phyloP scores from a whole-genome alignment of 2,797 vertebrate genomes.

The Clarias pachynema region DNA sequence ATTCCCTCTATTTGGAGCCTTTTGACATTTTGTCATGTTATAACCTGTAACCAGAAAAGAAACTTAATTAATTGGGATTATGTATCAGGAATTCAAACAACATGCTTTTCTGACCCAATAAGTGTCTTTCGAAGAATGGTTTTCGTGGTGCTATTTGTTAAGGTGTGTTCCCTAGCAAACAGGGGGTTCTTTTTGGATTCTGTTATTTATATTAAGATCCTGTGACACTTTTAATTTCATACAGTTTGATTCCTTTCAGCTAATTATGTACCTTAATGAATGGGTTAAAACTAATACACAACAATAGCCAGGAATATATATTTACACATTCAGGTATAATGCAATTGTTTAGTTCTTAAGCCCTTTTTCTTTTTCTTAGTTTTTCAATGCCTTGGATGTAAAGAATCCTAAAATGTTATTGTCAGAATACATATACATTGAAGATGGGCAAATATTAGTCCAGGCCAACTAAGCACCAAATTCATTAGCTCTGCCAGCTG shows the following conservation, averaged over 20 bases:
- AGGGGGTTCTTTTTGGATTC: not conserved
- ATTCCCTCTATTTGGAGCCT: not conserved
- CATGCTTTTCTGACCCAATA: not conserved
- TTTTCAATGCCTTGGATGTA: not conserved
- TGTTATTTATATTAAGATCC: constrained; percentile 3
- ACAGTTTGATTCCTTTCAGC: not conserved
- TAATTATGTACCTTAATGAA: not conserved
- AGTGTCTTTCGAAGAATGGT: not conserved
- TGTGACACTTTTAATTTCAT: not conserved
- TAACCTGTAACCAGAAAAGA: not conserved
- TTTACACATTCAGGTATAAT: not conserved
- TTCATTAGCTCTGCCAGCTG: constrained; percentile 52
- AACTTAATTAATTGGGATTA: not conserved
- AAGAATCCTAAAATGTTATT: constrained; percentile 21
- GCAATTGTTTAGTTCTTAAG: not conserved
- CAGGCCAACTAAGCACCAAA: constrained; percentile 37
- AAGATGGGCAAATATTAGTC: constrained; percentile 46
- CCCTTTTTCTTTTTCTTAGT: too few species aligned
- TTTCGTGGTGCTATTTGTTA: not conserved
- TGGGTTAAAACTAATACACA: not conserved
- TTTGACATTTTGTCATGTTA: not conserved
- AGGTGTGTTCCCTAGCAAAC: not conserved
- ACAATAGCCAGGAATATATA: not conserved
- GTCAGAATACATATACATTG: constrained; percentile 28
- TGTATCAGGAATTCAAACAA: not conserved